phyloP scores from a whole-genome alignment of 2,888 invertebrate genomes.

The Agrenia bidenticulata region DNA sequence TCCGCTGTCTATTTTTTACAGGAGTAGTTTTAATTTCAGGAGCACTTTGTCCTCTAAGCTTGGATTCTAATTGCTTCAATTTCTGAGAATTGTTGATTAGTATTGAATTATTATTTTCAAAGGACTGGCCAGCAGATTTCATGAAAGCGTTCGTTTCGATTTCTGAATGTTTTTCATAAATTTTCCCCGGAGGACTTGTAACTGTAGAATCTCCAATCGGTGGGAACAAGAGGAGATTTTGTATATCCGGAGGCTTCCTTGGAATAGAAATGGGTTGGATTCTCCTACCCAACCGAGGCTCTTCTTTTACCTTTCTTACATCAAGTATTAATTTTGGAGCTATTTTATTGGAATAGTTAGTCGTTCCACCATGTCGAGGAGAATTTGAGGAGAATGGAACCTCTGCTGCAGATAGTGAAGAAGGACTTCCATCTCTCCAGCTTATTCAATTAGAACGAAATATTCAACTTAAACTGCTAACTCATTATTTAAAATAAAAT shows the following conservation, averaged over 20 bases:
- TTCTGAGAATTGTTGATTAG: slow-evolving; percentile 9
- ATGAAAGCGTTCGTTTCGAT: background rate
- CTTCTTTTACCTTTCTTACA: slow-evolving; percentile 5
- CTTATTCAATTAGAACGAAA: too few relatives aligned
- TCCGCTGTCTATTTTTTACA: too few relatives aligned
- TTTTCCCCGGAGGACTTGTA: background rate
- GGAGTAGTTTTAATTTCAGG: background rate
- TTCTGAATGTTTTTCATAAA: background rate
- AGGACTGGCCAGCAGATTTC: too few relatives aligned
- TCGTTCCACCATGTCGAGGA: background rate
- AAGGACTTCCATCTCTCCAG: background rate
- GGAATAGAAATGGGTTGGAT: slow-evolving; percentile 35
- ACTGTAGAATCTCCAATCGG: slow-evolving; percentile 25
- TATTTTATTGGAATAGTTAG: background rate
- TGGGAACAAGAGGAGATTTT: slow-evolving; percentile 38
- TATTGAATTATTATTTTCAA: too few relatives aligned
- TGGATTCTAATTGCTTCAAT: slow-evolving; percentile 30
- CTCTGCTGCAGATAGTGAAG: slow-evolving; percentile 7
- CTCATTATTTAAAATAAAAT: too few relatives aligned
- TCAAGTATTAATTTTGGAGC: too few relatives aligned
- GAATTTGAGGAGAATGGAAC: slow-evolving; percentile 1
- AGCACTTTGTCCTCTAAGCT: slow-evolving; percentile 18
- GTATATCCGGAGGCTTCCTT: slow-evolving; percentile 42
- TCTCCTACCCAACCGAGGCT: background rate
- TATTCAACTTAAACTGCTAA: too few relatives aligned